Evolutionary conservation across 2,888 invertebrate genomes (phyloP).

Genomic region (Drosophila neutralis): DNA sequence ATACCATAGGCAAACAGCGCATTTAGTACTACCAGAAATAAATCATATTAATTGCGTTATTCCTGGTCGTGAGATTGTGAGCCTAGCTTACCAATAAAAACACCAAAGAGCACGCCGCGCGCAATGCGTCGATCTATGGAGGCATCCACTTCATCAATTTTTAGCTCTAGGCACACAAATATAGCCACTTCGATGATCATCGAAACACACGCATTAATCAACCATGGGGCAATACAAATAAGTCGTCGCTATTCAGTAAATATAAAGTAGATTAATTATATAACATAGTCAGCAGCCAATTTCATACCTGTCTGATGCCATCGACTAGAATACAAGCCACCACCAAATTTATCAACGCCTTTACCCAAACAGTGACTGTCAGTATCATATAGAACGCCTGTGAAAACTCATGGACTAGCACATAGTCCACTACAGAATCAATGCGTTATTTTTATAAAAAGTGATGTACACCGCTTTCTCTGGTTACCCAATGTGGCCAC

Average conservation of each 20-base stretch:
- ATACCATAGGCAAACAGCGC: constrained; percentile 78
- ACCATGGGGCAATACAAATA: constrained; percentile 82
- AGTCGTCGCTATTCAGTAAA: constrained; percentile 71
- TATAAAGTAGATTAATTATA: not conserved
- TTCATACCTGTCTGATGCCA: constrained; percentile 80
- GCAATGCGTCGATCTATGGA: constrained; percentile 81
- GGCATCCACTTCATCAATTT: constrained; percentile 81
- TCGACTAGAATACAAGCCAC: constrained; percentile 80
- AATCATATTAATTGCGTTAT: not conserved
- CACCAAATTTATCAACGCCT: constrained; percentile 80
- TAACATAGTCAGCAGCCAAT: not conserved
- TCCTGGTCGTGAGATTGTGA: too few relatives aligned
- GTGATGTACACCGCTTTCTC: not conserved
- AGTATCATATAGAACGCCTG: constrained; percentile 82
- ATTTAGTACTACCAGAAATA: constrained; percentile 67
- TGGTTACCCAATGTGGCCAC: constrained; percentile 74
- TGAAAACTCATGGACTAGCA: constrained; percentile 80
- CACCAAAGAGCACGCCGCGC: constrained; percentile 79
- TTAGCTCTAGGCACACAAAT: constrained; percentile 78
- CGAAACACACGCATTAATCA: constrained; percentile 78
- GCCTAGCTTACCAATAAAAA: constrained; percentile 66
- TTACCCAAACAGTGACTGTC: constrained; percentile 79
- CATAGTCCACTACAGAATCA: constrained; percentile 74
- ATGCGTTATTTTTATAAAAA: not conserved
- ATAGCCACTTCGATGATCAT: constrained; percentile 77